phyloP scores from a whole-genome alignment of 2,797 vertebrate species.

The Oreortyx pictus region DNA sequence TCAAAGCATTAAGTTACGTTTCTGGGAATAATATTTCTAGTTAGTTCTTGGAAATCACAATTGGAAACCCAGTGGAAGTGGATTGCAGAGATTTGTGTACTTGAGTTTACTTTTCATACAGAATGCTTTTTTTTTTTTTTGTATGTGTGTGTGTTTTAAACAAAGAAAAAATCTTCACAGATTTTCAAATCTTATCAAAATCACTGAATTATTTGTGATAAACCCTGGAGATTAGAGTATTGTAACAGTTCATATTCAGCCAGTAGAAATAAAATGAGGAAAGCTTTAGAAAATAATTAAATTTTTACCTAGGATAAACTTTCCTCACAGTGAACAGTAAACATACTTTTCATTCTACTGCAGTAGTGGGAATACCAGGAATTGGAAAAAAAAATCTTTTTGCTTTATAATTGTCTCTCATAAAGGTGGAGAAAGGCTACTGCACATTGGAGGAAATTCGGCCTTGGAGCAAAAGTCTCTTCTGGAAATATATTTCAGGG shows the following conservation, averaged over 20 bases:
- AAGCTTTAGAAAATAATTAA: background rate
- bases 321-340: background rate
- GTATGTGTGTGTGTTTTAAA: background rate
- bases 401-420: background rate
- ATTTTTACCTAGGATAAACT: background rate
- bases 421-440: background rate
- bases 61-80: background rate
- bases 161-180: background rate
- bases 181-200: background rate
- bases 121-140: background rate
- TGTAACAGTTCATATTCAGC: background rate
- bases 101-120: background rate
- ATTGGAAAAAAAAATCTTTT: background rate
- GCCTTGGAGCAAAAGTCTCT: background rate
- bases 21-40: background rate
- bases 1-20: background rate
- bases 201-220: background rate
- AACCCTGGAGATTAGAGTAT: background rate
- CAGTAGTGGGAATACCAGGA: background rate
- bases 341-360: background rate
- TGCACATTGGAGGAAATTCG: background rate
- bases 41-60: background rate
- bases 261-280: background rate
- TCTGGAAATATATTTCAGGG: background rate
- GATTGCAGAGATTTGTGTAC: background rate